phyloP scores from a whole-genome alignment of 2,113 vertebrate species.

The Gadus chalcogrammus region DNA sequence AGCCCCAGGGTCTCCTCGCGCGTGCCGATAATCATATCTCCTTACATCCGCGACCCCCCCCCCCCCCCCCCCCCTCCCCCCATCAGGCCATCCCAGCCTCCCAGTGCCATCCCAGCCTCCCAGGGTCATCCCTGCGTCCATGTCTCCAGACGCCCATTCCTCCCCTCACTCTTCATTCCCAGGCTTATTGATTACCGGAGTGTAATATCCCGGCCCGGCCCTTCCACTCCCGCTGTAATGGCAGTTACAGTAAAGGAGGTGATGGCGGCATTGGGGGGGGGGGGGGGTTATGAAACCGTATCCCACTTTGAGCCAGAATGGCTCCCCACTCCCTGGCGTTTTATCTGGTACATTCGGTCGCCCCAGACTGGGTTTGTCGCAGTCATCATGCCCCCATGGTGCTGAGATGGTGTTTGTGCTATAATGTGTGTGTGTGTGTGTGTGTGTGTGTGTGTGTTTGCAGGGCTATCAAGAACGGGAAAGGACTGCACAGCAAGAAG shows the following conservation, averaged over 20 bases:
- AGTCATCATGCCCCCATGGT: not conserved
- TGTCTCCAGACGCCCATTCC: constrained; percentile 14
- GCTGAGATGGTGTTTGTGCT: constrained; percentile 4
- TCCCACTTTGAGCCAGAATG: constrained; percentile 22
- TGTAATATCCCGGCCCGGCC: constrained; percentile 2
- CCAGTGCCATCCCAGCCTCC: not conserved
- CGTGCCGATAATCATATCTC: constrained; percentile 22
- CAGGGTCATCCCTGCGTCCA: not conserved
- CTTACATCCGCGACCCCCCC: constrained; percentile 13
- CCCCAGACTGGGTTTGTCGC: constrained; percentile 19
- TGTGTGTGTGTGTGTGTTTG: constrained; percentile 37
- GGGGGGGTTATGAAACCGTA: constrained; percentile 13
- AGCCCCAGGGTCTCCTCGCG: constrained; percentile 16
- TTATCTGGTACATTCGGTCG: constrained; percentile 24
- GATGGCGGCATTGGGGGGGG: not conserved
- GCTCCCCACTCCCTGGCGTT: constrained; percentile 10
- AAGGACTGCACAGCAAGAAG: constrained; percentile 98
- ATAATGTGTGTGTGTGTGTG: constrained; percentile 10
- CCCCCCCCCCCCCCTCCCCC: constrained; percentile 9
- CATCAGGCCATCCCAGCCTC: not conserved
- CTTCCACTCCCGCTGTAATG: constrained; percentile 31
- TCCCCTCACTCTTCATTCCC: constrained; percentile 22
- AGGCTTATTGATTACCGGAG: constrained; percentile 22
- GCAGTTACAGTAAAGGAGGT: constrained; percentile 24
- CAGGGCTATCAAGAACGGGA: constrained; percentile 98